Evolutionary conservation across 2,888 invertebrate genomes (phyloP), one percentile per base, ranked within the genome.

Genomic region (Drosophila demipolita): DNA sequence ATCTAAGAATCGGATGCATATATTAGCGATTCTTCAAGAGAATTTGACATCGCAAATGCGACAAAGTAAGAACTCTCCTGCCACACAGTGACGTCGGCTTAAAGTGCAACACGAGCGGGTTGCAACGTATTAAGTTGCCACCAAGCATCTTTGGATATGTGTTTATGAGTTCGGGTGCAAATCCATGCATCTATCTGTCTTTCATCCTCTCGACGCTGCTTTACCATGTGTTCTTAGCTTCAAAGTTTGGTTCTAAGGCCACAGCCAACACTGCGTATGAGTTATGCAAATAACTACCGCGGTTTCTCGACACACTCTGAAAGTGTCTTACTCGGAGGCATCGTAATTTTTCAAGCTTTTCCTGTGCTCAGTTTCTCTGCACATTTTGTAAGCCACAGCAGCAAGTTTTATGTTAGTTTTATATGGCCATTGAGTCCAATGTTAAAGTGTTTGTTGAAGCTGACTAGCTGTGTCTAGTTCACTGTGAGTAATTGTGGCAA

Each of bases 221-320:
- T n/a, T 38, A 38, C n/a, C 8, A 50, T 64, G 54, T 32, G 57
- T 52, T 82, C 66, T 33, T 80, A 49, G 61, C 71, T 71, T 52
- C 36, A 48, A 54, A 55, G 57, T 66, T 48, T 69, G 49, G n/a
- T 26, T 32, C 32, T 40, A 36, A 38, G 11, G 49, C 58, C 68
- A 17, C 58, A 48, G 6, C 68, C 58, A 62, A 32, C 33, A 35
- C 53, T 49, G 82, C 82, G 89, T 81, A 77, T 87, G 89, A 85
- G 87, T 68, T 89, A 87, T 87, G 77, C 70, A 78, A 78, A 87
- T 88, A 88, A 79, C 75, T 52, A 59, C 55, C 40, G 62, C 66
- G 75, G 57, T 59, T 59, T 55, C 60, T 63, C 55, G 53, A 66
- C 52, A 54, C 48, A 68, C 86, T 60, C 80, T 65, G 68, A 70